Evolutionary conservation across 2,888 invertebrate species (phyloP).

Genomic region (Mantis religiosa): DNA sequence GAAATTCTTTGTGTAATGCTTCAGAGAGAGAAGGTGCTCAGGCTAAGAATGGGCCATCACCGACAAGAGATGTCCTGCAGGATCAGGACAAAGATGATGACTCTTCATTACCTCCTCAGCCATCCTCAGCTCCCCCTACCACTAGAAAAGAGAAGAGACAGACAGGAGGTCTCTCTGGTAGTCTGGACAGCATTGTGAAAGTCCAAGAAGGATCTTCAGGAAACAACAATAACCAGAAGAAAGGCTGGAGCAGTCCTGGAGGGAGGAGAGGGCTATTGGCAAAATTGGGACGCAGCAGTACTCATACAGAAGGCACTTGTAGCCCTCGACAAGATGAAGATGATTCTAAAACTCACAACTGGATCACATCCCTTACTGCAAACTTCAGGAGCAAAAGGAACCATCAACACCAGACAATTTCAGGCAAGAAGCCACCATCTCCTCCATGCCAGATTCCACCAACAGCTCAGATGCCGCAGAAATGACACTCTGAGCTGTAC

Average conservation of each 20-base stretch:
- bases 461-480: neutral
- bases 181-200: constrained; percentile 33
- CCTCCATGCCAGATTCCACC: neutral
- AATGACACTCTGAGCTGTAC: neutral
- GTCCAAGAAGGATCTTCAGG: constrained; percentile 24
- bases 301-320: neutral
- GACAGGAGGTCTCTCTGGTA: constrained; percentile 2
- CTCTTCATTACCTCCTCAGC: neutral
- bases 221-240: constrained; percentile 23
- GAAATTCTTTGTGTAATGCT: constrained; percentile 39
- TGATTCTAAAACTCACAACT: constrained; percentile 37
- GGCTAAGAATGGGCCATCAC: constrained; percentile 43
- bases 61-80: constrained; percentile 32
- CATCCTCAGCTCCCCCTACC: neutral
- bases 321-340: constrained; percentile 29
- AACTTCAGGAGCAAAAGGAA: constrained; percentile 39
- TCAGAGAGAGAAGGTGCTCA: constrained; percentile 41
- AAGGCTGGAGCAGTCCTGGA: constrained; percentile 7
- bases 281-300: constrained; percentile 6
- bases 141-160: neutral
- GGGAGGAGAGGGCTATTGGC: neutral
- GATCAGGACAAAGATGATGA: neutral
- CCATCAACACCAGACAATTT: neutral
- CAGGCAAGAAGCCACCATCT: neutral
- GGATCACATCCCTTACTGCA: constrained; percentile 44